Evolutionary conservation across 2,888 invertebrate genomes (phyloP).

Genomic region (Drosophila formosana): DNA sequence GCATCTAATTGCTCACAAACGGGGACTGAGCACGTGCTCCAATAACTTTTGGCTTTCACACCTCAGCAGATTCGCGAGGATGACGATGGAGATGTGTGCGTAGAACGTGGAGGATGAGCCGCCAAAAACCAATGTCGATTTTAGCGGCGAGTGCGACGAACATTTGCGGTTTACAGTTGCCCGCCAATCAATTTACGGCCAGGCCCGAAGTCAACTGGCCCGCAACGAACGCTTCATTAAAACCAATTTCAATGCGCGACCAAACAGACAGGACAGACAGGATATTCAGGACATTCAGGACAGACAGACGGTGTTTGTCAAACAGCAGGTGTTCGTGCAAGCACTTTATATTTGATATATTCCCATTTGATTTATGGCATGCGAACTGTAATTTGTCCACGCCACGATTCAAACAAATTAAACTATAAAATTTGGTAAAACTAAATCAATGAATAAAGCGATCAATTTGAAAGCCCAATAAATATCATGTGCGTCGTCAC

Average conservation of each 20-base stretch:
- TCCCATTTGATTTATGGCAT: constrained; percentile 28
- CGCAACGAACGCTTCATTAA: constrained; percentile 70
- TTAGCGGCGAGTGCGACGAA: constrained; percentile 15
- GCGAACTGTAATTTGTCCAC: constrained; percentile 16
- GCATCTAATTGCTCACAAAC: constrained; percentile 76
- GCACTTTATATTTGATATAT: constrained; percentile 30
- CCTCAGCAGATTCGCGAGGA: constrained; percentile 59
- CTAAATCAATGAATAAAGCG: constrained; percentile 16
- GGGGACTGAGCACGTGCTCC: constrained; percentile 68
- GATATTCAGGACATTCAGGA: too few relatives aligned
- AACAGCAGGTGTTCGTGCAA: constrained; percentile 28
- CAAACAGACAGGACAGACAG: background rate
- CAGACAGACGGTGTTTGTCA: constrained; percentile 26
- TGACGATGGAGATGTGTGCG: constrained; percentile 14
- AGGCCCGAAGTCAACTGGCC: constrained; percentile 4
- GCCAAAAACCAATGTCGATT: constrained; percentile 11
- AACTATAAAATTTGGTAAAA: constrained; percentile 16
- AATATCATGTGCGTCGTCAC: background rate
- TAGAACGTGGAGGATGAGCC: background rate
- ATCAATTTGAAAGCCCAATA: constrained; percentile 1
- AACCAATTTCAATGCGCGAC: constrained; percentile 66
- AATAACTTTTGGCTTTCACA: constrained; percentile 75
- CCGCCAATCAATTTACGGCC: constrained; percentile 58
- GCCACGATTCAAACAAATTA: constrained; percentile 12
- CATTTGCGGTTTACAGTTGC: constrained; percentile 58